These are phyloP conservation scores for Odontothrips loti DNA, from an alignment of 2,888 invertebrate genomes.

Conservation along the genomic window DNA sequence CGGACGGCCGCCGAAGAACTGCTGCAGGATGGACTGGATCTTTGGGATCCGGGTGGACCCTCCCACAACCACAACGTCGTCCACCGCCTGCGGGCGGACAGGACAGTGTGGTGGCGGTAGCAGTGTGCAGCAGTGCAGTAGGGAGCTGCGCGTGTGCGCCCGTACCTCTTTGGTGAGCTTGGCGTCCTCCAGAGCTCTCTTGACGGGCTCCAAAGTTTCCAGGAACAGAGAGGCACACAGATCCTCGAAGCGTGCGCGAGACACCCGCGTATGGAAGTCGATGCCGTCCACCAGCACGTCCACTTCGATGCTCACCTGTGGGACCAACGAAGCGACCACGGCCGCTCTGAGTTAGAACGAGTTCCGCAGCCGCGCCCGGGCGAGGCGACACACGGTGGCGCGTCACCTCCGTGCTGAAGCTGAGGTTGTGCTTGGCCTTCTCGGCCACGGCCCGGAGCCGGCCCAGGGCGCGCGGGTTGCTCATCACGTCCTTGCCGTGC, in stretches of 20 bases:
- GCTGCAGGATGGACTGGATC: slow-evolving; percentile 6
- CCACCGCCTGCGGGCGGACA: not conserved
- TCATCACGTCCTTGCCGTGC: not conserved
- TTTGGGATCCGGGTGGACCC: slow-evolving; percentile 21
- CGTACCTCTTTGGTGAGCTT: slow-evolving; percentile 17
- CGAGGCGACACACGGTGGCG: not conserved
- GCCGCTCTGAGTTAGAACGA: not conserved
- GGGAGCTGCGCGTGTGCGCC: not conserved
- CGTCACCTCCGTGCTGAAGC: slow-evolving; percentile 9
- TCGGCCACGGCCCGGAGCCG: slow-evolving; percentile 9
- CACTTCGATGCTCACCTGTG: slow-evolving; percentile 2
- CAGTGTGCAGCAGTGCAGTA: not conserved
- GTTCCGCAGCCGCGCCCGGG: not conserved
- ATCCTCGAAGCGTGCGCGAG: slow-evolving; percentile 12
- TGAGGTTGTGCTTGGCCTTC: slow-evolving; percentile 22
- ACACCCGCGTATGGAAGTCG: slow-evolving; percentile 19
- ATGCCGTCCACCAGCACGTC: slow-evolving; percentile 18
- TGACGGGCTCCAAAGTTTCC: slow-evolving; percentile 3
- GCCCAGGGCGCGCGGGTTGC: not conserved
- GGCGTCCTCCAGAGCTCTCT: slow-evolving; percentile 14
- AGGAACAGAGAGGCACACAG: slow-evolving; percentile 1
- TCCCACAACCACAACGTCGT: slow-evolving; percentile 22
- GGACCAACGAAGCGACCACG: not conserved
- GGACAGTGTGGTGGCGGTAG: not conserved
- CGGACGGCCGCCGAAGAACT: slow-evolving; percentile 1